Evolutionary conservation across 2,797 vertebrate genomes (phyloP), one percentile per base, ranked within the genome.

Genomic region (Cuculus canorus): DNA sequence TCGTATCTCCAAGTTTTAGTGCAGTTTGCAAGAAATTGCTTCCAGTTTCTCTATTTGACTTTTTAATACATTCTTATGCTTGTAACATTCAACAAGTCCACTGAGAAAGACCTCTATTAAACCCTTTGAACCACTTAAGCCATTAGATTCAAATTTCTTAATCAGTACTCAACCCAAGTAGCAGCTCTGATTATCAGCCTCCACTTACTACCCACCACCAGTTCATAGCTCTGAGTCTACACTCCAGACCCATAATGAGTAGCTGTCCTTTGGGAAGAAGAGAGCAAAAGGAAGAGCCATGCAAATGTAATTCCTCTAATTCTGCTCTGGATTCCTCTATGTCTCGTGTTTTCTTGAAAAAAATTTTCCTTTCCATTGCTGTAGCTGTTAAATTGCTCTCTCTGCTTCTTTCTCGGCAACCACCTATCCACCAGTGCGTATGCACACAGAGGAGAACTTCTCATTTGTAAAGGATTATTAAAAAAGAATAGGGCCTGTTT

Each of bases 381-480:
- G 0, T 4, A 53, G 13, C 35, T 68, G 12, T 73, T 82, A 19
- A 5, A 33, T 45, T 77, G 25, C 11, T n/a, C 15, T 85, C 19
- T 52, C 7, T 0, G 1, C 17, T 63, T 47, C 27, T 56, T 50
- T 2, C 0, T 5, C 25, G 37, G 30, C 43, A 47, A 7, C 13
- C 0, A 0, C 22, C n/a, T 43, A 41, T 25, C 15, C 24, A 69
- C 7, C 17, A 30, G 37, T 23, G 14, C 8, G 86, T 10, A 23
- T 0, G 0, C 7, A 39, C 12, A 27, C 21, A 32, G 17, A 66
- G 16, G 13, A 60, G 16, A 59, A 73, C 59, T 66, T 69, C 30
- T 77, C 43, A 17, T 18, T 56, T n/a, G 5, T 21, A 59, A 43
- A 11, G 35, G 7, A 28, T 32, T 73, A 81, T 47, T 14, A 10